phyloP scores from a whole-genome alignment of 2,113 vertebrate genomes.

The Burhinus oedicnemus region DNA sequence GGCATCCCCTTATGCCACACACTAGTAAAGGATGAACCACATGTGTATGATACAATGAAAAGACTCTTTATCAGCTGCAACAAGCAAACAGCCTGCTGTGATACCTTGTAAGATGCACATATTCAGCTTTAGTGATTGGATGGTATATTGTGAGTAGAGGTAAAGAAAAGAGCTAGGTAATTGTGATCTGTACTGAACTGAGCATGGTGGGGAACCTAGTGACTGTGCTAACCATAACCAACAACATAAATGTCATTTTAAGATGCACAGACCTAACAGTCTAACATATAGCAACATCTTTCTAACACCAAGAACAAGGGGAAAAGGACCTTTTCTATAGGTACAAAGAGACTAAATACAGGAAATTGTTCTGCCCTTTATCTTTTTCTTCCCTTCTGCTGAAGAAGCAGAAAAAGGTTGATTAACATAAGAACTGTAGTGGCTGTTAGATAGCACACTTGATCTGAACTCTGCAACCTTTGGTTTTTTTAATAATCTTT shows the following conservation, averaged over 20 bases:
- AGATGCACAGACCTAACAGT: not conserved
- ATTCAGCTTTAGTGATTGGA: not conserved
- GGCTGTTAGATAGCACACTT: not conserved
- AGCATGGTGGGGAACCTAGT: not conserved
- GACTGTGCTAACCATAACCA: not conserved
- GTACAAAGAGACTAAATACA: not conserved
- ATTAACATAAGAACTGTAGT: not conserved
- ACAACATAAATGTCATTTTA: not conserved
- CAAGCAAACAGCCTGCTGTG: not conserved
- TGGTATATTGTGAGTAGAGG: not conserved
- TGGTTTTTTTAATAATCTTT: not conserved
- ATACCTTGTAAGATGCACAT: not conserved
- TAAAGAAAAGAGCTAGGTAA: not conserved
- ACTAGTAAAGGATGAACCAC: not conserved
- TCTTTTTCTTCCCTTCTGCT: not conserved
- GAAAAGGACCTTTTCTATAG: not conserved
- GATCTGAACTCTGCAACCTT: not conserved
- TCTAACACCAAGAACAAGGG: not conserved
- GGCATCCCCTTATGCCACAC: fast-evolving
- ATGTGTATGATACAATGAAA: not conserved
- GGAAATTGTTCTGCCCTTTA: not conserved
- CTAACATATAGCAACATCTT: not conserved
- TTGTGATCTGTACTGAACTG: not conserved
- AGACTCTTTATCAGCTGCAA: not conserved
- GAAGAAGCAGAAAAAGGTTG: not conserved